phyloP scores from a whole-genome alignment of 2,113 vertebrate species.

The Limanda limanda region DNA sequence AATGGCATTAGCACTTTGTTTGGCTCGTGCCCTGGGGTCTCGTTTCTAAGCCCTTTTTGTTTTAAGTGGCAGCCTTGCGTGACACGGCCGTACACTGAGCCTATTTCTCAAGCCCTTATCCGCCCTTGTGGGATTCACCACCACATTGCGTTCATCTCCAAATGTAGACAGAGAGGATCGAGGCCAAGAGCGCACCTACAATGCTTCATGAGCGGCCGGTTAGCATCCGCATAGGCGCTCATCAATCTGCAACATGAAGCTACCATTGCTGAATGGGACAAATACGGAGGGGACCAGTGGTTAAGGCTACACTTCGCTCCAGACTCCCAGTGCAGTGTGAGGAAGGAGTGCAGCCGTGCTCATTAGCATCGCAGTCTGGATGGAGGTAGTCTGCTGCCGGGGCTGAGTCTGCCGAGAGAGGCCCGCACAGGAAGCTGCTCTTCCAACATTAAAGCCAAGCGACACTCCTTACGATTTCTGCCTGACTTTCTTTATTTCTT shows the following conservation, averaged over 20 bases:
- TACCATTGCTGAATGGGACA: conserved; percentile 42
- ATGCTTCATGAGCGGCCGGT: conserved; percentile 9
- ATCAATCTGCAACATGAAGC: conserved; percentile 33
- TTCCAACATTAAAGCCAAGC: conserved; percentile 48
- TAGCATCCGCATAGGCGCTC: conserved; percentile 37
- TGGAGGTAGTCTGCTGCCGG: conserved; percentile 49
- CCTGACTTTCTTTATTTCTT: neutral
- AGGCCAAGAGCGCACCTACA: neutral
- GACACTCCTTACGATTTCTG: conserved; percentile 40
- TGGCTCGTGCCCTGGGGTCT: conserved; percentile 61
- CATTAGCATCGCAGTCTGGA: conserved; percentile 58
- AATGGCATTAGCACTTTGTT: conserved; percentile 73
- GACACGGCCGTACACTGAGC: conserved; percentile 56
- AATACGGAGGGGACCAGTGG: conserved; percentile 37
- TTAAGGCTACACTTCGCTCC: conserved; percentile 43
- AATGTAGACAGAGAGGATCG: conserved; percentile 21
- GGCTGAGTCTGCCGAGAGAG: conserved; percentile 33
- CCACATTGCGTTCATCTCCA: conserved; percentile 42
- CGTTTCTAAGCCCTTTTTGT: conserved; percentile 71
- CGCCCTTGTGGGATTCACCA: conserved; percentile 57
- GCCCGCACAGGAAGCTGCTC: conserved; percentile 63
- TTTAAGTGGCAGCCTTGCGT: conserved; percentile 71
- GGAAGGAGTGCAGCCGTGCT: conserved; percentile 54
- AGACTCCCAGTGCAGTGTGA: conserved; percentile 42
- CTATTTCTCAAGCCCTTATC: conserved; percentile 60